Conservation (phyloP, 2,888 invertebrate genomes). For the Eilema depressum region DNA sequence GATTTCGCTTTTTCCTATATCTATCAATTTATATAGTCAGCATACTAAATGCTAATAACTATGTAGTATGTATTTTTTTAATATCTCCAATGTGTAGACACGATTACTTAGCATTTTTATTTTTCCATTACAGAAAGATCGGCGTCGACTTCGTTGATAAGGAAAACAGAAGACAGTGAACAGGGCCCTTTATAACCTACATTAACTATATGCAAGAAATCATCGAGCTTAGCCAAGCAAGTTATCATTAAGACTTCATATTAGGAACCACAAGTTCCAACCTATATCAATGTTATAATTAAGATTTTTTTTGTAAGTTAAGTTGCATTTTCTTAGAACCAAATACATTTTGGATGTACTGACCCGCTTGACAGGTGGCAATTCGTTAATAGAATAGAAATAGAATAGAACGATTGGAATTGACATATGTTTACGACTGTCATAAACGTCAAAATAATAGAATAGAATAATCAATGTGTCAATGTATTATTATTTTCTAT, state of each 20-base stretch:
- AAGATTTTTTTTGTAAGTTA: background rate
- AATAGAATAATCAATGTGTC: no score
- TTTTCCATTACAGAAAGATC: slow-evolving; percentile 62
- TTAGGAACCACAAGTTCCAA: background rate
- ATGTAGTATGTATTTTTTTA: no score
- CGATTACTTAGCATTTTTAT: background rate
- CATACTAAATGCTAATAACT: no score
- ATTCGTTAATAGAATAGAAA: no score
- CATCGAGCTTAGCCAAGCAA: background rate
- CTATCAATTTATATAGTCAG: no score
- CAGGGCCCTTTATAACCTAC: slow-evolving; percentile 58
- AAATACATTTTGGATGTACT: background rate
- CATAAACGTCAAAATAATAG: no score
- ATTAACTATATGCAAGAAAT: slow-evolving; percentile 14
- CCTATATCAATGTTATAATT: background rate
- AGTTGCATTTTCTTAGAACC: background rate
- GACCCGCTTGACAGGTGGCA: no score
- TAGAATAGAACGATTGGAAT: no score
- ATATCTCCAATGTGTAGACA: no score
- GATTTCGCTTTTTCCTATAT: no score
- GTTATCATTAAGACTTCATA: background rate
- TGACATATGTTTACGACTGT: no score
- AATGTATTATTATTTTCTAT: no score
- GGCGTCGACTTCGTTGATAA: slow-evolving; percentile 52
- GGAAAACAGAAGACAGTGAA: slow-evolving; percentile 54